Percentiles rank a stretch among this genome's conserved stretches.
These are phyloP conservation scores for Phoenicopterus ruber DNA, from an alignment of 2,113 vertebrate species.

Conservation along the genomic window DNA sequence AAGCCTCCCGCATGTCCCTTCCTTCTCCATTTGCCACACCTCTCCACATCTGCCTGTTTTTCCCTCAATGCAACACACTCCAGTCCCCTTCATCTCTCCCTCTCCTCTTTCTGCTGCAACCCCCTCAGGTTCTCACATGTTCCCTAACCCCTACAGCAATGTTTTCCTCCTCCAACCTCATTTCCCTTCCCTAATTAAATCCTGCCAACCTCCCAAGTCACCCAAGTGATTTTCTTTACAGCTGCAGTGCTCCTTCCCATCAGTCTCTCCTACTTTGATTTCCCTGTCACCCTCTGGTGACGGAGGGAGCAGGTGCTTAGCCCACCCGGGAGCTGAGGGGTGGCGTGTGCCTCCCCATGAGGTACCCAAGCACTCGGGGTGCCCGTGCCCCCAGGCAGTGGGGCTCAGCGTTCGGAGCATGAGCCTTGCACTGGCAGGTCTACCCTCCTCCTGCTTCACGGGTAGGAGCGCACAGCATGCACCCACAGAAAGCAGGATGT, in stretches of 20 bases:
- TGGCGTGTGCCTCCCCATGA: not conserved
- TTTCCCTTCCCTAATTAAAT: not conserved
- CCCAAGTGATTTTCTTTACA: not conserved
- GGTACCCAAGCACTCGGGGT: not conserved
- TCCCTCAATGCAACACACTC: not conserved
- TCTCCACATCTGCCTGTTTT: not conserved
- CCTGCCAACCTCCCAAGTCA: not conserved
- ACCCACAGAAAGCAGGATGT: not conserved
- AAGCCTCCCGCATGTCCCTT: not conserved
- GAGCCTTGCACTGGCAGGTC: not conserved
- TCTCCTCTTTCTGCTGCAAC: not conserved
- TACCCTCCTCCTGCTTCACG: accelerated
- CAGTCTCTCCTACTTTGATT: not conserved
- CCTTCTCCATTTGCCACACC: not conserved
- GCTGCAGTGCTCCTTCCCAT: not conserved
- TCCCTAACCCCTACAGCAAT: not conserved
- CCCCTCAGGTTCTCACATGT: not conserved
- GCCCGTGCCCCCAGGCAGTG: accelerated
- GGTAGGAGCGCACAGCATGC: not conserved
- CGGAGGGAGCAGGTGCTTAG: not conserved
- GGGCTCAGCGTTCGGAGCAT: accelerated
- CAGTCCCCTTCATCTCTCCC: not conserved
- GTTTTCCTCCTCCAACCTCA: not conserved
- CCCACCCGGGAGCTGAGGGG: accelerated
- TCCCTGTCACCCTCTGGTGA: not conserved